Base-by-base conservation (phyloP, 2,113 vertebrate genomes). In the Budorcas taxicolor region DNA sequence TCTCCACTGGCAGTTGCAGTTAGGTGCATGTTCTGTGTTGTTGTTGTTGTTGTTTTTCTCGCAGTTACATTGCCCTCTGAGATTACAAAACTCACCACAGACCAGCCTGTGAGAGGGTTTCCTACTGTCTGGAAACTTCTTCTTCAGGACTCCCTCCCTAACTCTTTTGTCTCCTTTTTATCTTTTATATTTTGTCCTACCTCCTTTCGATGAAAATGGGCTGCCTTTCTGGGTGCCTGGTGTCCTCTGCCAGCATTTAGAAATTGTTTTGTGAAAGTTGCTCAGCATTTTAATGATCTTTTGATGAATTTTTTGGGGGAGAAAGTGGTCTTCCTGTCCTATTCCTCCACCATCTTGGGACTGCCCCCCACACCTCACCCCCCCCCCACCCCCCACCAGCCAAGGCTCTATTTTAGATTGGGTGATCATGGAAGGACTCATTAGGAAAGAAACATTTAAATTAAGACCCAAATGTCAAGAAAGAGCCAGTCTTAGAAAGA, bases 371-470 rank as follows among this genome's bases (percentile, higher is more conserved):
- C 31, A 7, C n/a, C 40, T 4, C 40, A 40, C 40, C 40, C 40
- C 40, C 40, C 3, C 40, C 40, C 40, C 40, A 3, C 40, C 3
- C 40, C 40, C 40, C 40, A 3, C 1, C 2, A 0, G 53, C 40
- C 47, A 36, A 90, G 11, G 7, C 12, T 96, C 14, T 74, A 36
- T 19, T 60, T 94, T 96, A 91, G 31, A 52, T 47, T 94, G 53
- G 1, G 6, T 82, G 13, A 78, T 82, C 62, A 97, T 43, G n/a
- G 55, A 78, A 94, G 83, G 12, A 87, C 43, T 90, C 43, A 94
- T 21, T 94, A 60, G 45, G n/a, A 29, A 85, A 94, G 17, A 95
- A 92, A 57, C 2, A 87, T 87, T 92, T 93, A 91, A 86, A 95
- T 74, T 87, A 83, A 92, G 50, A 76, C 19, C 40, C 25, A 97